These are phyloP conservation scores for Aplodontia rufa DNA, from an alignment of 2,113 vertebrate species.

Conservation along the genomic window DNA sequence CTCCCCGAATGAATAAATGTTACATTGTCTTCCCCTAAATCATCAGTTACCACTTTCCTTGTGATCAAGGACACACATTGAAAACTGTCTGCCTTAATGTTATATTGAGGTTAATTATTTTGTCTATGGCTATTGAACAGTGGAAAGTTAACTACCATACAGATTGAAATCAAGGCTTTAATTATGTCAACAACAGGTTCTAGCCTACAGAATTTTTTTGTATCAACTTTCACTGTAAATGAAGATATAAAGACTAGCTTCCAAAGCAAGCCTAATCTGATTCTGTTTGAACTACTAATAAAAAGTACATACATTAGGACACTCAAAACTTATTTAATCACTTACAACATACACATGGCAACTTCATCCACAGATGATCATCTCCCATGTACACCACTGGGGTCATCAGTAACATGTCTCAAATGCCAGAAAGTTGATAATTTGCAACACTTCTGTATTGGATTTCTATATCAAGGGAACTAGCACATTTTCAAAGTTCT, in stretches of 20 bases:
- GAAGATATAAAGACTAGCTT: neutral
- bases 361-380: neutral
- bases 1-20: neutral
- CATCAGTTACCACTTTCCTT: neutral
- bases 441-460: neutral
- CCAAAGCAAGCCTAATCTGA: neutral
- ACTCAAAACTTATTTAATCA: neutral
- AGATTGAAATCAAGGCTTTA: conserved; percentile 11
- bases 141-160: neutral
- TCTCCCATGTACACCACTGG: neutral
- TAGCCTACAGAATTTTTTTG: neutral
- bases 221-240: neutral
- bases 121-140: neutral
- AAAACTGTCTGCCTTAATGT: neutral
- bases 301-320: neutral
- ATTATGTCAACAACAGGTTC: neutral
- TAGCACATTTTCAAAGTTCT: conserved; percentile 23
- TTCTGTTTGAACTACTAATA: neutral
- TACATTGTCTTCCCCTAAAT: neutral
- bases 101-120: neutral
- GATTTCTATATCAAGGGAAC: neutral
- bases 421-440: neutral
- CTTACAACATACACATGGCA: fast-evolving
- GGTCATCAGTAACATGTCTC: neutral
- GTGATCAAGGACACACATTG: neutral